A percentile compares a stretch with the other conserved stretches of the same genome.
Evolutionary conservation across 2,888 invertebrate genomes (phyloP).

Genomic region (Odiellus spinosus): DNA sequence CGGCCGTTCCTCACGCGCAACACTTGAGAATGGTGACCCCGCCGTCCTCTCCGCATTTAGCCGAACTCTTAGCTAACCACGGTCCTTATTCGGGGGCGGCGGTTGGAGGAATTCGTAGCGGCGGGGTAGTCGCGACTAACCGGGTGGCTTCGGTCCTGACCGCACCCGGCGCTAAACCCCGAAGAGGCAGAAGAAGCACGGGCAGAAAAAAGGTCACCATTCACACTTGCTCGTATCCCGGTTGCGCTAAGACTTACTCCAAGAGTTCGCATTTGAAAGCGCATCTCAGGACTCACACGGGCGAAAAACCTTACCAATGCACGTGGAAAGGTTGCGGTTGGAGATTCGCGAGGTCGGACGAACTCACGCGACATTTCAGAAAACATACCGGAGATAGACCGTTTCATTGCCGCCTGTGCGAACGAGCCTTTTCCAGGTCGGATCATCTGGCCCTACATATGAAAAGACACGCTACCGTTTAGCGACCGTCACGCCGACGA

Average conservation of each 20-base stretch:
- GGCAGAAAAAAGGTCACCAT: slow-evolving; percentile 39
- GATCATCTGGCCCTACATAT: slow-evolving; percentile 49
- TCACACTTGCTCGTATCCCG: slow-evolving; percentile 39
- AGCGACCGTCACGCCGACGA: too few species aligned
- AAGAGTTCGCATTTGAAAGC: slow-evolving; percentile 46
- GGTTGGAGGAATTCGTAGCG: not conserved
- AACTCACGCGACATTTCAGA: slow-evolving; percentile 43
- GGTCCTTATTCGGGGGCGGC: not conserved
- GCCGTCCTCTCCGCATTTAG: slow-evolving; percentile 35
- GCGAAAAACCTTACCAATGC: slow-evolving; percentile 48
- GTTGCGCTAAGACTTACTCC: slow-evolving; percentile 43
- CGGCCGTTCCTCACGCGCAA: not conserved
- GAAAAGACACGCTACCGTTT: slow-evolving; percentile 37
- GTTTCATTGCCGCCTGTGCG: slow-evolving; percentile 46
- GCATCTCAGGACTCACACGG: slow-evolving; percentile 44
- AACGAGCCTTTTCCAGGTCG: slow-evolving; percentile 45
- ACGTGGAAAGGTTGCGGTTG: slow-evolving; percentile 43
- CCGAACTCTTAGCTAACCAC: slow-evolving; percentile 20
- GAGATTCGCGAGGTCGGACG: slow-evolving; percentile 46
- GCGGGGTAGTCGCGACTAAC: not conserved
- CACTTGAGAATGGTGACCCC: slow-evolving; percentile 33
- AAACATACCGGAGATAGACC: slow-evolving; percentile 43
- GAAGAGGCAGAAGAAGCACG: slow-evolving; percentile 11
- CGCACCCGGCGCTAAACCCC: slow-evolving; percentile 2
- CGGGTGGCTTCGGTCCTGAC: not conserved